phyloP scores from a whole-genome alignment of 1,140 invertebrate genomes.

The Venturia canescens region DNA sequence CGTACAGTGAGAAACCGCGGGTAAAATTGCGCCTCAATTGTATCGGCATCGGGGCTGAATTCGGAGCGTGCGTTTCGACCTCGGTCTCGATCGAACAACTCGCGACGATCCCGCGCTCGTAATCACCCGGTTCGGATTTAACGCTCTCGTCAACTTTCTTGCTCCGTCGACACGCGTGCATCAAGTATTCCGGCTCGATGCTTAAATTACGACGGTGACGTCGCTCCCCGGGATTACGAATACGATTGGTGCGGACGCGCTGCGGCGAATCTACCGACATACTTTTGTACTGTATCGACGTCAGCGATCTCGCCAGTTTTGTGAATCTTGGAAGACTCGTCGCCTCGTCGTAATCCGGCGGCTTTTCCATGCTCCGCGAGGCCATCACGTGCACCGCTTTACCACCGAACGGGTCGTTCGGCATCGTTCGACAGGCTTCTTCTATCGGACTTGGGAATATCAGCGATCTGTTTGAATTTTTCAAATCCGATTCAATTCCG shows the following conservation, averaged over 20 bases:
- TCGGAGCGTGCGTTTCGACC: background rate
- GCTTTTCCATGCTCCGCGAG: slow-evolving; percentile 75
- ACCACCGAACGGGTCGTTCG: slow-evolving; percentile 79
- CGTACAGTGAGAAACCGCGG: slow-evolving; percentile 20
- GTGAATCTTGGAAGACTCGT: slow-evolving; percentile 76
- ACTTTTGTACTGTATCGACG: slow-evolving; percentile 49
- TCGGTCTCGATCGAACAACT: slow-evolving; percentile 17
- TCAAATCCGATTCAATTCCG: background rate
- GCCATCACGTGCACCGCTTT: slow-evolving; percentile 65
- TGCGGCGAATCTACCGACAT: slow-evolving; percentile 32
- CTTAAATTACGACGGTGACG: slow-evolving; percentile 60
- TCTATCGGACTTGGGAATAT: slow-evolving; percentile 82
- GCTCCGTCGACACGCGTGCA: slow-evolving; percentile 17
- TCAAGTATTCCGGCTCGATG: slow-evolving; percentile 58
- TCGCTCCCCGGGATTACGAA: slow-evolving; percentile 26
- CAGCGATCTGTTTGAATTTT: slow-evolving; percentile 68
- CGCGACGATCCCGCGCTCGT: slow-evolving; percentile 6
- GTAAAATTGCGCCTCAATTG: background rate
- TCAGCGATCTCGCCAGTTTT: slow-evolving; percentile 76
- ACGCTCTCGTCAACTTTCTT: slow-evolving; percentile 58
- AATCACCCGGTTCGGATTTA: slow-evolving; percentile 42
- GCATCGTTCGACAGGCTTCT: slow-evolving; percentile 75
- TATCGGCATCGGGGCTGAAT: background rate
- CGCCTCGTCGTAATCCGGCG: slow-evolving; percentile 77
- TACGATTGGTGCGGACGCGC: slow-evolving; percentile 38